Percentiles rank a stretch among this genome's conserved stretches.
phyloP scores from a whole-genome alignment of 53 echinoderm and acorn worm species.

The Arbacia lixula region DNA sequence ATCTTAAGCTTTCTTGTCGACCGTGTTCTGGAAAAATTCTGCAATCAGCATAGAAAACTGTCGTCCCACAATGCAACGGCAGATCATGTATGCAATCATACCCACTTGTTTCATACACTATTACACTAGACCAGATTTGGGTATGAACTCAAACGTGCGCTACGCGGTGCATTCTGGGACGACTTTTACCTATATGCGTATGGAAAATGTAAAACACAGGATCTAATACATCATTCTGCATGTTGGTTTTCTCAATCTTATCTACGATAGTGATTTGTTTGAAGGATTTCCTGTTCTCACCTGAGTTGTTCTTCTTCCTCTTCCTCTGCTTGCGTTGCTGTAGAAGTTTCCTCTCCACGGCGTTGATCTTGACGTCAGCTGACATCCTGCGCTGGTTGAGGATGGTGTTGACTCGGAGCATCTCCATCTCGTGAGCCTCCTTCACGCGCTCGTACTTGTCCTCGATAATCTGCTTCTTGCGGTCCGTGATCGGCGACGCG shows the following conservation, averaged over 20 bases:
- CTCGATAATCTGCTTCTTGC: conserved; percentile 50
- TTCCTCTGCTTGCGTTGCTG: conserved; percentile 43
- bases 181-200: background rate
- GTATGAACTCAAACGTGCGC: too few species aligned
- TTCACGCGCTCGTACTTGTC: conserved; percentile 71
- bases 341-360: conserved; percentile 35
- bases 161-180: too few species aligned
- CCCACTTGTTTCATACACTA: too few species aligned
- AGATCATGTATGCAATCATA: too few species aligned
- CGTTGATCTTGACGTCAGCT: conserved; percentile 59
- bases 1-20: too few species aligned
- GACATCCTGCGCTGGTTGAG: conserved; percentile 76
- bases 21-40: too few species aligned
- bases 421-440: conserved; percentile 67
- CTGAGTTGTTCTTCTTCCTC: conserved; percentile 25
- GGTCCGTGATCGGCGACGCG: conserved; percentile 35
- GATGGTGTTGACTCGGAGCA: conserved; percentile 60
- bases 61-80: too few species aligned
- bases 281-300: background rate
- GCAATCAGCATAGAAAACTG: too few species aligned
- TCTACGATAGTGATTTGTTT: too few species aligned
- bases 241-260: background rate
- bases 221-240: background rate
- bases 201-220: background rate
- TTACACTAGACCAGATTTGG: too few species aligned